Percentiles rank a stretch among this genome's conserved stretches.
Conservation (phyloP, 2,113 vertebrate species). For the Gasterosteus nipponicus region DNA sequence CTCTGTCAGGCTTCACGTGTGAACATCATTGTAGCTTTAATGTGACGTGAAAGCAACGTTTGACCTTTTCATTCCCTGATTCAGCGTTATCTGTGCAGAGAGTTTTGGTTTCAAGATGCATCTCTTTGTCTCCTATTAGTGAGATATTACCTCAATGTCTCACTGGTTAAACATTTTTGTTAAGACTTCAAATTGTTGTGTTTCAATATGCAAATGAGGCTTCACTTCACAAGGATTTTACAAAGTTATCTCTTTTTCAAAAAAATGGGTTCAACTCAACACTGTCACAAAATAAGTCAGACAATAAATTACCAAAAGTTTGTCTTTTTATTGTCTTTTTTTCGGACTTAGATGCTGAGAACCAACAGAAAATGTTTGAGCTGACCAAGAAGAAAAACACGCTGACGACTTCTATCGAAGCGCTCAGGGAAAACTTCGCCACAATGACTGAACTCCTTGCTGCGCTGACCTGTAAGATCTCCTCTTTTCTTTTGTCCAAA, state of each 20-base stretch:
- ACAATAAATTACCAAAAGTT: neutral
- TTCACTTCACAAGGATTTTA: too few relatives aligned
- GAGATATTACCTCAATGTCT: neutral
- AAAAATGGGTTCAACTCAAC: too few relatives aligned
- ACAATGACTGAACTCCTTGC: conserved; percentile 72
- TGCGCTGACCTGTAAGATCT: conserved; percentile 80
- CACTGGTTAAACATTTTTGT: neutral
- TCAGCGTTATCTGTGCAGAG: neutral
- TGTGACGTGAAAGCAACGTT: neutral
- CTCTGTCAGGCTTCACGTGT: neutral
- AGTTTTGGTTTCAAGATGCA: neutral
- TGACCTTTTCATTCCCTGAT: neutral
- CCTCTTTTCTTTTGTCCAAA: neutral
- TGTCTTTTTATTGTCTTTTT: neutral
- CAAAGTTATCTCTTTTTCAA: too few relatives aligned
- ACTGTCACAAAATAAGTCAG: neutral
- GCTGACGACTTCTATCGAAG: conserved; percentile 75
- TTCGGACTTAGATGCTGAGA: conserved; percentile 84
- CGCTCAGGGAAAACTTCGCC: conserved; percentile 76
- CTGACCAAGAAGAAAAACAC: conserved; percentile 86
- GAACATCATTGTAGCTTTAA: neutral
- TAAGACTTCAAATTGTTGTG: too few relatives aligned
- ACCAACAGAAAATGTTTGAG: conserved; percentile 84
- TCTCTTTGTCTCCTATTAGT: neutral
- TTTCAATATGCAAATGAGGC: too few relatives aligned